Conservation (phyloP, 2,888 invertebrate genomes). For the Holacanthella duospinosa region DNA sequence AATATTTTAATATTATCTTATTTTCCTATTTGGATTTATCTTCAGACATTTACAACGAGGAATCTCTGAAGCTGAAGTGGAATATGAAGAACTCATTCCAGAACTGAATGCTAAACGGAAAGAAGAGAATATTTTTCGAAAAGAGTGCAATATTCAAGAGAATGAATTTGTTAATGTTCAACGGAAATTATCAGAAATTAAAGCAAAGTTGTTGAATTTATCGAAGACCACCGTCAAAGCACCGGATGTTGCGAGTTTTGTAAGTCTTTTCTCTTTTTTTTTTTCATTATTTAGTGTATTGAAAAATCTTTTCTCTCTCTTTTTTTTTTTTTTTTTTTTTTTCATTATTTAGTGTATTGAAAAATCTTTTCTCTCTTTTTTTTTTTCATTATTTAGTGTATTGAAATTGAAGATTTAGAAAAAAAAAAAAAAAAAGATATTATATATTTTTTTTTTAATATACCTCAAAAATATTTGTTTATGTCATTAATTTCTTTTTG, state of each 20-base stretch:
- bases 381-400: background rate
- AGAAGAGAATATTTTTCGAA: slow-evolving; percentile 12
- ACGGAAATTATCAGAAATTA: slow-evolving; percentile 6
- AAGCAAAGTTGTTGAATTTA: slow-evolving; percentile 2
- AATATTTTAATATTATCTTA: background rate
- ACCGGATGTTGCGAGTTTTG: slow-evolving; percentile 19
- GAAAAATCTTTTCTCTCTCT: too few species aligned
- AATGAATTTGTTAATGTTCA: slow-evolving; percentile 2
- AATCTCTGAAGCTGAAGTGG: slow-evolving; percentile 9
- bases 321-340: background rate
- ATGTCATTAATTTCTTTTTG: too few species aligned
- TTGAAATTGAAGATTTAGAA: too few species aligned
- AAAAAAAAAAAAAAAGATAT: too few species aligned
- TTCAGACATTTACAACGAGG: slow-evolving; percentile 10
- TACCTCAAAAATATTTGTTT: too few species aligned
- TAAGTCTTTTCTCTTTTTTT: slow-evolving; percentile 2
- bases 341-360: background rate
- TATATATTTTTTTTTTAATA: too few species aligned
- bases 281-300: background rate
- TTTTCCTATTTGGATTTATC: background rate
- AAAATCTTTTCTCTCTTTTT: too few species aligned
- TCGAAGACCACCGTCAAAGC: background rate
- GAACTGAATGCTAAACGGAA: slow-evolving; percentile 2
- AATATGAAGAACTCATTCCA: slow-evolving; percentile 13
- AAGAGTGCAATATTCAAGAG: slow-evolving; percentile 4